A percentile compares a stretch with the other conserved stretches of the same genome.
Evolutionary conservation across 2,888 invertebrate species (phyloP).

Genomic region (Drosophila austrosaltans): DNA sequence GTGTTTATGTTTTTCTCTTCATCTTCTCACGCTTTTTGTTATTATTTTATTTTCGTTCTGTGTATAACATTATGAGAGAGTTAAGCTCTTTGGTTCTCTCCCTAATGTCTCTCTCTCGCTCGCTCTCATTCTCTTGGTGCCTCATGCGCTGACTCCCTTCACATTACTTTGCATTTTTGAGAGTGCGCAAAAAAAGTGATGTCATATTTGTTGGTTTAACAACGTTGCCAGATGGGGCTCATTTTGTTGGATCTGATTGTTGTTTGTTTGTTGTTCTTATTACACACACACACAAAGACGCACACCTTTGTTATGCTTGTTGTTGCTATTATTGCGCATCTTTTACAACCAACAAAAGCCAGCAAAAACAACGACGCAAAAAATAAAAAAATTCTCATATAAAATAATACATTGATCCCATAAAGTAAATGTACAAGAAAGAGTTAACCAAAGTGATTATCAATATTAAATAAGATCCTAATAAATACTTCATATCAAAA

Average conservation of each 20-base stretch:
- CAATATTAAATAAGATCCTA: not conserved
- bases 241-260: constrained; percentile 26
- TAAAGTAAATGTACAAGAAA: not conserved
- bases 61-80: constrained; percentile 55
- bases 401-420: not conserved
- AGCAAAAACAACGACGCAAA: constrained; percentile 11
- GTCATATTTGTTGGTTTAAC: constrained; percentile 78
- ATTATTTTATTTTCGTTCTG: constrained; percentile 69
- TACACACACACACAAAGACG: constrained; percentile 45
- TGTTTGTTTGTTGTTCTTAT: constrained; percentile 51
- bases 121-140: constrained; percentile 24
- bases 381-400: constrained; percentile 1
- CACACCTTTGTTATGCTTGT: constrained; percentile 34
- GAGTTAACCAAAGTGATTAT: no score
- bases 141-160: constrained; percentile 26
- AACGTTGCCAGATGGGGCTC: constrained; percentile 70
- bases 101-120: constrained; percentile 20
- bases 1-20: constrained; percentile 69
- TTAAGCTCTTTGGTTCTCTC: constrained; percentile 28
- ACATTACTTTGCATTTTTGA: constrained; percentile 68
- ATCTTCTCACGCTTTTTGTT: constrained; percentile 46
- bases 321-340: constrained; percentile 56
- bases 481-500: no score
- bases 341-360: constrained; percentile 20
- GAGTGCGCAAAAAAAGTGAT: constrained; percentile 79